Conservation (phyloP, 2,888 invertebrate genomes). For the Podabrus alpinus region DNA sequence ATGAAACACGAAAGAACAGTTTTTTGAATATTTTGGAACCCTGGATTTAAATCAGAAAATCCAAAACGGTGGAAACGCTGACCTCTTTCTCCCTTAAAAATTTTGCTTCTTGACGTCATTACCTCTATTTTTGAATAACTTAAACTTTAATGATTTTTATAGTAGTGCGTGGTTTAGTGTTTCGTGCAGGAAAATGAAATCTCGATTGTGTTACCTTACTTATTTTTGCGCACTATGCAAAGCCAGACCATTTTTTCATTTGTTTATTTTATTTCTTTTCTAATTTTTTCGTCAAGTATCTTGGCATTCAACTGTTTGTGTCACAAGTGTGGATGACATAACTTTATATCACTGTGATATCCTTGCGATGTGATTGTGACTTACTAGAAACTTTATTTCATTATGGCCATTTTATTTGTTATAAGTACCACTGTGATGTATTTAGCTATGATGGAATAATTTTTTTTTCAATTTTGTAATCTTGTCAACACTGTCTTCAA, state of each 20-base stretch:
- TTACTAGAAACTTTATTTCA: too few relatives aligned
- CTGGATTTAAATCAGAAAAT: background rate
- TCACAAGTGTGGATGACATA: too few relatives aligned
- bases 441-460: too few relatives aligned
- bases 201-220: background rate
- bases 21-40: background rate
- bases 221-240: background rate
- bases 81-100: background rate
- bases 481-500: too few relatives aligned
- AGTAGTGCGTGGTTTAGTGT: background rate
- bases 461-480: too few relatives aligned
- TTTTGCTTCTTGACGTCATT: background rate
- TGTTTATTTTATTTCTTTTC: background rate
- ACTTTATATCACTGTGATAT: too few relatives aligned
- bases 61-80: background rate
- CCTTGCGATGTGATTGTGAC: too few relatives aligned
- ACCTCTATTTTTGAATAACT: background rate
- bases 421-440: too few relatives aligned
- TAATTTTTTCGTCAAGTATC: too few relatives aligned
- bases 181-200: background rate
- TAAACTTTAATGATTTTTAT: background rate
- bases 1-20: background rate
- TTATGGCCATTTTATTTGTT: too few relatives aligned
- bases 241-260: background rate
- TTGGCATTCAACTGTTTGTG: too few relatives aligned